Conservation (phyloP, 1,140 invertebrate genomes). For the Ceratosolen fusciceps region DNA sequence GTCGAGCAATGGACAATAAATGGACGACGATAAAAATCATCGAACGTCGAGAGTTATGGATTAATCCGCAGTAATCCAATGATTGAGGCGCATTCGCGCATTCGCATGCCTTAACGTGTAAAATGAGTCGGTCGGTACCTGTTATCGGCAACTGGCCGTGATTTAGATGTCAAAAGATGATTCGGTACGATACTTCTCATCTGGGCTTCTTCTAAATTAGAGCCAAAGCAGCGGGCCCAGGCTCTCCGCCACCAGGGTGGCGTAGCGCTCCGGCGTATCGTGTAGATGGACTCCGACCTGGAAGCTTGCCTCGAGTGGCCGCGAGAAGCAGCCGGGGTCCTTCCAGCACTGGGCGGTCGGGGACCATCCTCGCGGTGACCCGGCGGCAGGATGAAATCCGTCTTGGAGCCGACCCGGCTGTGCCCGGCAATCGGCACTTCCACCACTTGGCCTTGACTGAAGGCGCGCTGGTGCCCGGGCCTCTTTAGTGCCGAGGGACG, state of each 20-base stretch:
- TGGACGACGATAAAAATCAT: no score
- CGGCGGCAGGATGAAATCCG: constrained; percentile 88
- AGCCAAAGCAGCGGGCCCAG: constrained; percentile 73
- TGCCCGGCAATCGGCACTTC: constrained; percentile 77
- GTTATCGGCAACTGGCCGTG: constrained; percentile 79
- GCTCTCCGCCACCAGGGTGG: constrained; percentile 79
- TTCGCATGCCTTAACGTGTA: constrained; percentile 60
- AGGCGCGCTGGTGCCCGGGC: constrained; percentile 84
- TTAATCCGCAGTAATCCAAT: no score
- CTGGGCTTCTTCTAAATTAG: constrained; percentile 77
- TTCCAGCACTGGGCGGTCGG: constrained; percentile 64
- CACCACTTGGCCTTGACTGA: constrained; percentile 88
- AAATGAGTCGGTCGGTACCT: constrained; percentile 54
- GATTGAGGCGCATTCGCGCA: no score
- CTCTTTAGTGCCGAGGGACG: constrained; percentile 79
- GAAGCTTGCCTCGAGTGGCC: constrained; percentile 76
- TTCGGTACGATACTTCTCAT: constrained; percentile 85
- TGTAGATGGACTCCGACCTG: constrained; percentile 89
- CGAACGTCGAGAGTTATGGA: no score
- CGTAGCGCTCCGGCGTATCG: constrained; percentile 80
- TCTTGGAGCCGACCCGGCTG: constrained; percentile 85
- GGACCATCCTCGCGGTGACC: constrained; percentile 77
- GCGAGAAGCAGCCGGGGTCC: constrained; percentile 65
- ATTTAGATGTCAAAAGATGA: constrained; percentile 84
- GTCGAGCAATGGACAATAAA: no score